These are phyloP conservation scores for Campylomormyrus tamandua DNA, from an alignment of 2,113 vertebrate species.

Conservation along the genomic window DNA sequence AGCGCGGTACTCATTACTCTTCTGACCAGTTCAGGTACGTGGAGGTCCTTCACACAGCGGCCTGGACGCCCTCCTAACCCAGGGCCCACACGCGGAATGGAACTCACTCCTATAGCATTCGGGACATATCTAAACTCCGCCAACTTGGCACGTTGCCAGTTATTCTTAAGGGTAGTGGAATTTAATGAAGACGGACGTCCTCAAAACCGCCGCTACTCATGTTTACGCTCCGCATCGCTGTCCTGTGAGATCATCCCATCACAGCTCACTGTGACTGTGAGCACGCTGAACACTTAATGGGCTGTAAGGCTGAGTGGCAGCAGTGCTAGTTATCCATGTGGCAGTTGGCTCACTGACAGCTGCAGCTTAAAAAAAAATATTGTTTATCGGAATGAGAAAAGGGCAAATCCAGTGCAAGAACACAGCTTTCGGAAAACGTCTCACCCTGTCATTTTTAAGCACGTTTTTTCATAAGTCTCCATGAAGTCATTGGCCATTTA, in stretches of 20 bases:
- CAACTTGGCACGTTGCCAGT: not conserved
- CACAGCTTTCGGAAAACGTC: not conserved
- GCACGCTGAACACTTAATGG: not conserved
- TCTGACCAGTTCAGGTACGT: conserved; percentile 63
- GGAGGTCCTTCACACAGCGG: not conserved
- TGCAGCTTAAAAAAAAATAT: not conserved
- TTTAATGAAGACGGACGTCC: not conserved
- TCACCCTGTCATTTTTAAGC: not conserved
- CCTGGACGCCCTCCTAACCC: not conserved
- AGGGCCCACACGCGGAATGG: not conserved
- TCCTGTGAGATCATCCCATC: not conserved
- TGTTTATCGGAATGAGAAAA: not conserved
- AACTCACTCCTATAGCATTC: not conserved
- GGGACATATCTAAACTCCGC: not conserved
- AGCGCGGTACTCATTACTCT: conserved; percentile 69
- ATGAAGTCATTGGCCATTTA: not conserved
- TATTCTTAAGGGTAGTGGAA: not conserved
- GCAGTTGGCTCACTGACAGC: not conserved
- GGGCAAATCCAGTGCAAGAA: not conserved
- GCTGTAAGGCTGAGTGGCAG: not conserved
- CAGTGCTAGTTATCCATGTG: not conserved
- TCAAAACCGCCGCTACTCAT: not conserved
- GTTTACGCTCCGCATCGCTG: not conserved
- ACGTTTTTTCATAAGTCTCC: not conserved
- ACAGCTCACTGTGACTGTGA: not conserved